Percentiles rank a stretch among this genome's conserved stretches.
phyloP scores from a whole-genome alignment of 2,113 vertebrate species.

The Tylochromis polylepis region DNA sequence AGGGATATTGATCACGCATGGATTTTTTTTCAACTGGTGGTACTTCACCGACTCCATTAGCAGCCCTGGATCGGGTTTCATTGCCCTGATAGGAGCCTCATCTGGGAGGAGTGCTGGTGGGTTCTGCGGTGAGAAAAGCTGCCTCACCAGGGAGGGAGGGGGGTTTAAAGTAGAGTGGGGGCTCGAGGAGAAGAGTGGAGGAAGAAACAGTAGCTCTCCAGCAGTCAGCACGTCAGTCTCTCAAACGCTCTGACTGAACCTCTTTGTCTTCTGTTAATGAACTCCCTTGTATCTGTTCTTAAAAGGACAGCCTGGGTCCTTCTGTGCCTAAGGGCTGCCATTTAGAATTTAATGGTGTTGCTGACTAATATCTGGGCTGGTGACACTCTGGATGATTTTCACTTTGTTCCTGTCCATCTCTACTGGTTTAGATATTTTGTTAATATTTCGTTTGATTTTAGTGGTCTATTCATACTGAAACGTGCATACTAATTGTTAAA shows the following conservation, averaged over 20 bases:
- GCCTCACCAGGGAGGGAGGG: constrained; percentile 27
- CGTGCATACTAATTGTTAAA: not conserved
- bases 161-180: not conserved
- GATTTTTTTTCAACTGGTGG: constrained; percentile 72
- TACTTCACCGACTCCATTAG: constrained; percentile 75
- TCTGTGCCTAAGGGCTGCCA: constrained; percentile 64
- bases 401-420: not conserved
- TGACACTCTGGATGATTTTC: constrained; percentile 44
- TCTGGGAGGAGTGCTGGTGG: constrained; percentile 58
- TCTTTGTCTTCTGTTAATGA: constrained; percentile 80
- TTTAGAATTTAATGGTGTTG: constrained; percentile 70
- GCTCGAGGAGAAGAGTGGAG: constrained; percentile 17
- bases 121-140: constrained; percentile 61
- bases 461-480: not conserved
- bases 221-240: constrained; percentile 47
- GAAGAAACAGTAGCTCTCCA: constrained; percentile 39
- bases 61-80: constrained; percentile 71
- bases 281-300: constrained; percentile 72
- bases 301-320: constrained; percentile 64
- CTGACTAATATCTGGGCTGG: constrained; percentile 71
- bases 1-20: constrained; percentile 76
- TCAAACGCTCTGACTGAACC: constrained; percentile 57
- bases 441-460: not conserved
- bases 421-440: not conserved
- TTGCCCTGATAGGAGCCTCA: constrained; percentile 70